Percentiles rank a stretch among this genome's conserved stretches.
phyloP scores from a whole-genome alignment of 2,797 vertebrate genomes.

The Perodicticus potto region DNA sequence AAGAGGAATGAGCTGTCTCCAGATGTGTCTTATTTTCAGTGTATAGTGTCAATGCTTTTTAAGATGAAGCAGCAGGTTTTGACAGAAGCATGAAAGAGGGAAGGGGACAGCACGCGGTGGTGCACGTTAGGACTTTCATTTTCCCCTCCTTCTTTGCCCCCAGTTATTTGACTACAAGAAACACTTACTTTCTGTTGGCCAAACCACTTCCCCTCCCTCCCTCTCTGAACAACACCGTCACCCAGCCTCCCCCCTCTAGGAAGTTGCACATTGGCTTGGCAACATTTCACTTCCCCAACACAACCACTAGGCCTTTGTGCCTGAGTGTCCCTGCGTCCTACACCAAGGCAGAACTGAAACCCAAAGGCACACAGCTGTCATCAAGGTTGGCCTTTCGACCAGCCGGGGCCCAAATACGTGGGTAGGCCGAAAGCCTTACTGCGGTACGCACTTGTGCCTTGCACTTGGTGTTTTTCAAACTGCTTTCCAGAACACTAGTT shows the following conservation, averaged over 20 bases:
- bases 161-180: conserved; percentile 23
- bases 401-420: background rate
- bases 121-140: background rate
- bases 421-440: background rate
- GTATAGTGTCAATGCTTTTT: background rate
- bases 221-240: background rate
- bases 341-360: conserved; percentile 39
- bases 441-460: background rate
- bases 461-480: background rate
- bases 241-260: background rate
- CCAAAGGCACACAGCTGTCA: background rate
- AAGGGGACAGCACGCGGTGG: background rate
- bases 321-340: background rate
- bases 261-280: background rate
- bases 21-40: background rate
- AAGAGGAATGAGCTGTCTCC: background rate
- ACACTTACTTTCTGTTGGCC: background rate
- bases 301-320: background rate
- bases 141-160: background rate
- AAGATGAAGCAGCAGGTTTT: background rate
- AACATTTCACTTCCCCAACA: background rate
- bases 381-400: background rate
- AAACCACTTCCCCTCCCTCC: conserved; percentile 46
- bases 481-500: background rate
- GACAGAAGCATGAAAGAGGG: background rate